These are phyloP conservation scores for Ceuthmochares aereus DNA, from an alignment of 2,113 vertebrate species.

Conservation along the genomic window DNA sequence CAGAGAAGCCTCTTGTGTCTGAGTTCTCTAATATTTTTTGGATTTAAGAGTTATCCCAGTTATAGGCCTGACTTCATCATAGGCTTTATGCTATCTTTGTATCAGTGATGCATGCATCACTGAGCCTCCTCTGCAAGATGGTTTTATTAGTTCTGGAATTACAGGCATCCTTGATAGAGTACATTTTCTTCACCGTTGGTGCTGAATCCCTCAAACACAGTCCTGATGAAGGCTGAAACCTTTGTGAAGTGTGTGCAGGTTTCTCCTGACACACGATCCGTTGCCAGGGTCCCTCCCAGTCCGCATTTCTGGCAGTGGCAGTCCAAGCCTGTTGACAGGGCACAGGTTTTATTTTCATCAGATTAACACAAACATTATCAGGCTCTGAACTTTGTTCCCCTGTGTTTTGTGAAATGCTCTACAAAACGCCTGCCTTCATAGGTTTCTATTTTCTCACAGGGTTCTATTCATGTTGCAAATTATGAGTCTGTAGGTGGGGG, in stretches of 20 bases:
- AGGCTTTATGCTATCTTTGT: background rate
- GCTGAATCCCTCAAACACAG: background rate
- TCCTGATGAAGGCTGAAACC: background rate
- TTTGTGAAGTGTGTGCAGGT: background rate
- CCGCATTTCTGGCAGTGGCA: background rate
- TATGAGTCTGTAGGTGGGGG: background rate
- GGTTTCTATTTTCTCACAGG: background rate
- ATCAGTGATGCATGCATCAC: background rate
- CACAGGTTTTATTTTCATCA: constrained; percentile 45
- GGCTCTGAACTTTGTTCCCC: background rate
- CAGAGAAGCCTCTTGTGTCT: background rate
- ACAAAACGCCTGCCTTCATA: background rate
- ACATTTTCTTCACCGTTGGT: background rate
- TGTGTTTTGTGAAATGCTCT: background rate
- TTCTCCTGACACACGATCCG: no score
- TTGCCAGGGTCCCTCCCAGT: background rate
- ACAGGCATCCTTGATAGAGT: background rate
- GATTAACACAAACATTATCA: background rate
- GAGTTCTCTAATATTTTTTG: background rate
- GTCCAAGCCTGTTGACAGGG: constrained; percentile 23
- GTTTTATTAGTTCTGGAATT: background rate
- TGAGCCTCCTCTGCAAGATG: background rate
- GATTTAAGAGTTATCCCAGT: background rate
- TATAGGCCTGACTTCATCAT: background rate
- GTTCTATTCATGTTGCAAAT: background rate